phyloP scores from a whole-genome alignment of 2,113 vertebrate species.

The Sula dactylatra region DNA sequence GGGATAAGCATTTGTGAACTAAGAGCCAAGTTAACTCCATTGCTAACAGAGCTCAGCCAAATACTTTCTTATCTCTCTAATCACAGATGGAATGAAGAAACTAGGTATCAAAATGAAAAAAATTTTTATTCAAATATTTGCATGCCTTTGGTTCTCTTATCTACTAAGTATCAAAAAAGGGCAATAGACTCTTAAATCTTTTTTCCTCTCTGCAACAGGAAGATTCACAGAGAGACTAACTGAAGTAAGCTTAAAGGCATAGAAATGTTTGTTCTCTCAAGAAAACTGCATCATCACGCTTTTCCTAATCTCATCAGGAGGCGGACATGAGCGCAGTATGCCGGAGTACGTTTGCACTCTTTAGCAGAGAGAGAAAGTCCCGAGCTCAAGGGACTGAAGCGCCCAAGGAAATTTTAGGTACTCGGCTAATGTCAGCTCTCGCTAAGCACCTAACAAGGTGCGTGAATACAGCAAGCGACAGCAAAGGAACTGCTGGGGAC shows the following conservation, averaged over 20 bases:
- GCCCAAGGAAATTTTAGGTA: neutral
- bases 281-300: neutral
- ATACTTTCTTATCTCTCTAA: neutral
- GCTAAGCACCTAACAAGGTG: neutral
- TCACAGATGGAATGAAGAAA: neutral
- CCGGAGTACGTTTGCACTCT: neutral
- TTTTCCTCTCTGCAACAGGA: neutral
- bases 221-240: neutral
- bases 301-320: neutral
- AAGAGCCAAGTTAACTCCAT: neutral
- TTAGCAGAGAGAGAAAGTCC: neutral
- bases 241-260: neutral
- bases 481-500: conserved; percentile 12
- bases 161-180: neutral
- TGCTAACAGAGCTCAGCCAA: neutral
- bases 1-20: neutral
- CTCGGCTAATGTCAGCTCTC: neutral
- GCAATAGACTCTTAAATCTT: neutral
- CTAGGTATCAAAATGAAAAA: neutral
- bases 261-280: neutral
- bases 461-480: neutral
- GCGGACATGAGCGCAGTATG: neutral
- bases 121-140: neutral
- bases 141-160: neutral
- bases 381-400: neutral